These are phyloP conservation scores for Troilus luridus DNA, from an alignment of 2,888 invertebrate genomes.

Conservation along the genomic window DNA sequence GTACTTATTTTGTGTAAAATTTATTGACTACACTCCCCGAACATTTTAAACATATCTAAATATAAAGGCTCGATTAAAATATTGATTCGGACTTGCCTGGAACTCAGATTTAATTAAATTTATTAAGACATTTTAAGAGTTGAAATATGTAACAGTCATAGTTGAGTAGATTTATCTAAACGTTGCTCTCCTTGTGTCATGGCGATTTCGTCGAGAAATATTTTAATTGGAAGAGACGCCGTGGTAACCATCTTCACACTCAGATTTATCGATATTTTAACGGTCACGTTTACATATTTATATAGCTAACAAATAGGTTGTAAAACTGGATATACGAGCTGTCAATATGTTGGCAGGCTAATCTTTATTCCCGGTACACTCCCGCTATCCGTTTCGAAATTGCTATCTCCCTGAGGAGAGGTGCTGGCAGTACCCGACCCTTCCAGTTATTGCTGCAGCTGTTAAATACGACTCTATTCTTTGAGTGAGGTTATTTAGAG, in stretches of 20 bases:
- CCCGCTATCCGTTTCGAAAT: slow-evolving; percentile 36
- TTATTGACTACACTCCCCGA: no score
- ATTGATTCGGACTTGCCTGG: no score
- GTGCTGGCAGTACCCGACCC: background rate
- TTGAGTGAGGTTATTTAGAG: slow-evolving; percentile 31
- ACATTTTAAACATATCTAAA: no score
- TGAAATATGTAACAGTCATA: background rate
- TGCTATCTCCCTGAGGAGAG: background rate
- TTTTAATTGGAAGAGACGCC: slow-evolving; percentile 27
- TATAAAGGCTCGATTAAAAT: background rate
- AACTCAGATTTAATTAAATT: background rate
- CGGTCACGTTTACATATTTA: slow-evolving; percentile 42
- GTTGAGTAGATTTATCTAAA: background rate
- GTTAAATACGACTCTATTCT: slow-evolving; percentile 33
- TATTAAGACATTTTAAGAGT: background rate
- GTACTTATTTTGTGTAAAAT: no score
- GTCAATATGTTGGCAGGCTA: slow-evolving; percentile 43
- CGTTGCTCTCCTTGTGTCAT: background rate
- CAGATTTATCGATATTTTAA: slow-evolving; percentile 27
- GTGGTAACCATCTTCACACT: slow-evolving; percentile 1
- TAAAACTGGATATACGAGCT: slow-evolving; percentile 35
- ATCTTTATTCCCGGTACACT: slow-evolving; percentile 15
- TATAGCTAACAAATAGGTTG: slow-evolving; percentile 29
- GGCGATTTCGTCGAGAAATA: slow-evolving; percentile 1
- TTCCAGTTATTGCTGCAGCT: slow-evolving; percentile 26